These are phyloP conservation scores for Bombus picipes DNA, from an alignment of 1,140 invertebrate genomes.

Conservation along the genomic window DNA sequence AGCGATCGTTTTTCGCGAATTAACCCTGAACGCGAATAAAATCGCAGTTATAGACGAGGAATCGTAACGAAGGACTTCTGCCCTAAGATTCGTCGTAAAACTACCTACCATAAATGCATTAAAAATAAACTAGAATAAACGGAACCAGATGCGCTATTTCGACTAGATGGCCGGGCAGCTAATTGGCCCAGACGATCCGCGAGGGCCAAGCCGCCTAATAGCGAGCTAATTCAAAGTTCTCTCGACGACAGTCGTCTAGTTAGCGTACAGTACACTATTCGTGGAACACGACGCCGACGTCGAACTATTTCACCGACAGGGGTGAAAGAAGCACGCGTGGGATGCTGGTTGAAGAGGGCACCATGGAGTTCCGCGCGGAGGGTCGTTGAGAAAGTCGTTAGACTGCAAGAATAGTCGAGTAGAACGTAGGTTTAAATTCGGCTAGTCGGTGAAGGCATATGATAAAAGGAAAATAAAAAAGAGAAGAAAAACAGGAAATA, in stretches of 20 bases:
- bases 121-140: not conserved
- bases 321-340: not conserved
- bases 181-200: not conserved
- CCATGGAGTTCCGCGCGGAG: constrained; percentile 54
- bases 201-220: constrained; percentile 27
- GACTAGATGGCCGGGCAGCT: not conserved
- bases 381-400: constrained; percentile 76
- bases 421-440: constrained; percentile 75
- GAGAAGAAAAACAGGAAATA: too few species aligned
- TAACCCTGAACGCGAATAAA: too few species aligned
- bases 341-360: constrained; percentile 10
- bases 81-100: too few species aligned
- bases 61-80: too few species aligned
- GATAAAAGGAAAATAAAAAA: not conserved
- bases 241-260: constrained; percentile 43
- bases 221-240: constrained; percentile 59
- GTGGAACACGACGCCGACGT: constrained; percentile 42
- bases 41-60: too few species aligned
- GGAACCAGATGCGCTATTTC: not conserved
- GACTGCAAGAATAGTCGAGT: constrained; percentile 42
- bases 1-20: too few species aligned
- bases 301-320: constrained; percentile 49
- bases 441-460: constrained; percentile 6
- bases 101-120: not conserved
- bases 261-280: constrained; percentile 48